Conservation (phyloP, 1,140 invertebrate species). For the Berghia stephanieae region DNA sequence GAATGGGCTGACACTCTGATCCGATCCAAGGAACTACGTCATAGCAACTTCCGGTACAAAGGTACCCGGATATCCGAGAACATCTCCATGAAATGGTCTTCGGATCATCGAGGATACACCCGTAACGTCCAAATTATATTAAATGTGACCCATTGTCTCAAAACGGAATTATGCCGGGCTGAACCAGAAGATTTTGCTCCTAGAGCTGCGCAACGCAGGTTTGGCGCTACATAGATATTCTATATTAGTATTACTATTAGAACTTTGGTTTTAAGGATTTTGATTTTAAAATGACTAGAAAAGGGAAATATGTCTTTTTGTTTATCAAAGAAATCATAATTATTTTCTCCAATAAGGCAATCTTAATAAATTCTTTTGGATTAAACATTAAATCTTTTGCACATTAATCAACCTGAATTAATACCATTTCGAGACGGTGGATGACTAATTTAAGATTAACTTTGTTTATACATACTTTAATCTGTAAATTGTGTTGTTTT, state of each 20-base stretch:
- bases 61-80: conserved; percentile 60
- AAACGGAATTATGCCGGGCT: background rate
- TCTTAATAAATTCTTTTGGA: no score
- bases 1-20: conserved; percentile 84
- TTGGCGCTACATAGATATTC: background rate
- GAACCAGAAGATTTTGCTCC: background rate
- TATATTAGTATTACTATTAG: background rate
- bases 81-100: conserved; percentile 62
- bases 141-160: background rate
- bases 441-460: no score
- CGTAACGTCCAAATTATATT: background rate
- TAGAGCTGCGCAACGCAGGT: background rate
- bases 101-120: background rate
- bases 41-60: conserved; percentile 69
- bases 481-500: no score
- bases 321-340: background rate
- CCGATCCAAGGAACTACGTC: conserved; percentile 75
- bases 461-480: no score
- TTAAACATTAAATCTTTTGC: no score
- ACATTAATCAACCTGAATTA: no score
- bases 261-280: background rate
- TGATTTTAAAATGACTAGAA: background rate
- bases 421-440: no score
- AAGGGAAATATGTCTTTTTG: background rate
- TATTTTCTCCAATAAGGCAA: no score